phyloP scores from a whole-genome alignment of 2,797 vertebrate species.

The Kryptolebias ocellatus region DNA sequence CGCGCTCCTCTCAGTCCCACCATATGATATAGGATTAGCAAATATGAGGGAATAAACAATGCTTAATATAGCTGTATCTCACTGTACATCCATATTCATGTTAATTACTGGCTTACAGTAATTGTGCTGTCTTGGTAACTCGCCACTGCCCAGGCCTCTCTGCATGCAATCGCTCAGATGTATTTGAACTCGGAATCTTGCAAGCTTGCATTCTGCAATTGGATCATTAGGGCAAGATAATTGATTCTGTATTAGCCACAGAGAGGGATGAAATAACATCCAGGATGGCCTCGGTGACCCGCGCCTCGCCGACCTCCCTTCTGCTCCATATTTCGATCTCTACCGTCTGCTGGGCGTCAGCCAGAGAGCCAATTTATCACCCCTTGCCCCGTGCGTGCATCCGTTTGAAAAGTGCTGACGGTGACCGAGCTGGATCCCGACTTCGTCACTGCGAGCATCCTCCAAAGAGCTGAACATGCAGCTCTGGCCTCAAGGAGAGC shows the following conservation, averaged over 20 bases:
- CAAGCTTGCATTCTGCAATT: slow-evolving; percentile 71
- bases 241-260: slow-evolving; percentile 76
- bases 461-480: slow-evolving; percentile 77
- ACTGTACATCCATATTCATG: slow-evolving; percentile 21
- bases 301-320: slow-evolving; percentile 47
- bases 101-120: slow-evolving; percentile 37
- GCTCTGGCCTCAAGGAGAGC: slow-evolving; percentile 63
- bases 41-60: slow-evolving; percentile 24
- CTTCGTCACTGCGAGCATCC: slow-evolving; percentile 67
- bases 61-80: slow-evolving; percentile 29
- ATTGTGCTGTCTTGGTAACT: slow-evolving; percentile 50
- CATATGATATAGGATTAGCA: slow-evolving; percentile 52
- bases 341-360: slow-evolving; percentile 39
- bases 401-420: slow-evolving; percentile 73
- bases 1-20: slow-evolving; percentile 32
- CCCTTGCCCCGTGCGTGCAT: slow-evolving; percentile 59
- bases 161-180: slow-evolving; percentile 47
- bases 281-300: slow-evolving; percentile 54
- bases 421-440: slow-evolving; percentile 46
- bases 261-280: slow-evolving; percentile 78
- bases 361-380: slow-evolving; percentile 67
- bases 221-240: slow-evolving; percentile 74
- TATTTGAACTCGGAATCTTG: slow-evolving; percentile 65
- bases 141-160: slow-evolving; percentile 27
- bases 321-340: slow-evolving; percentile 62